Conservation (phyloP, 2,888 invertebrate species). For the Eustalomyia histrio region DNA sequence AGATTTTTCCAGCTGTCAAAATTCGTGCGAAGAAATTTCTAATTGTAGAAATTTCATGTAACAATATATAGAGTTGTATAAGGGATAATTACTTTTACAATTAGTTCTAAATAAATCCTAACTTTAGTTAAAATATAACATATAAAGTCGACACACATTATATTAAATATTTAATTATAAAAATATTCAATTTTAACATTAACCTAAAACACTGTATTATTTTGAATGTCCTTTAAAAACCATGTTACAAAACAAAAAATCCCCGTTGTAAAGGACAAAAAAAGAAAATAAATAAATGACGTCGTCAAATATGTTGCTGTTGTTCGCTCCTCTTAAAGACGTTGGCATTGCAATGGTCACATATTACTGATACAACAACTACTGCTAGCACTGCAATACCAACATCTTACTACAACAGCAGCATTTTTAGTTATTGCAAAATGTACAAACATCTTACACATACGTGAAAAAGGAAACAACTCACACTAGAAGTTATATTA, state of each 20-base stretch:
- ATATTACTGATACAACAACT: slow-evolving; percentile 44
- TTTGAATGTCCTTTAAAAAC: slow-evolving; percentile 52
- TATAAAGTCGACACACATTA: too few relatives aligned
- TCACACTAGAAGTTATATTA: slow-evolving; percentile 31
- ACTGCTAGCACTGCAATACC: slow-evolving; percentile 17
- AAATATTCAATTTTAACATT: too few relatives aligned
- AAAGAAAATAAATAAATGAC: slow-evolving; percentile 52
- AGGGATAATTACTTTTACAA: too few relatives aligned
- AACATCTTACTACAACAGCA: slow-evolving; percentile 34
- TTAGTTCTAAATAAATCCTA: too few relatives aligned
- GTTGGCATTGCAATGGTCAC: slow-evolving; percentile 59
- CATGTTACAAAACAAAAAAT: slow-evolving; percentile 46
- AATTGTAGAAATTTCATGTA: too few relatives aligned
- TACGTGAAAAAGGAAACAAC: slow-evolving; percentile 33
- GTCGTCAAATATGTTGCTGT: slow-evolving; percentile 57
- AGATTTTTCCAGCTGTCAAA: too few relatives aligned
- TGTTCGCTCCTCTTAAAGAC: slow-evolving; percentile 54
- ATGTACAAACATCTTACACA: slow-evolving; percentile 45
- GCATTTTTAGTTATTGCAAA: slow-evolving; percentile 49
- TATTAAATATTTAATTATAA: too few relatives aligned
- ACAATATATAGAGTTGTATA: too few relatives aligned
- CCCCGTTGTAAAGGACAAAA: slow-evolving; percentile 41
- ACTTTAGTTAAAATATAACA: too few relatives aligned
- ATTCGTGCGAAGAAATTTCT: too few relatives aligned
- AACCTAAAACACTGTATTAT: slow-evolving; percentile 39